Percentiles rank a stretch among this genome's conserved stretches.
phyloP scores from a whole-genome alignment of 2,113 vertebrate genomes.

The Gavialis gangeticus region DNA sequence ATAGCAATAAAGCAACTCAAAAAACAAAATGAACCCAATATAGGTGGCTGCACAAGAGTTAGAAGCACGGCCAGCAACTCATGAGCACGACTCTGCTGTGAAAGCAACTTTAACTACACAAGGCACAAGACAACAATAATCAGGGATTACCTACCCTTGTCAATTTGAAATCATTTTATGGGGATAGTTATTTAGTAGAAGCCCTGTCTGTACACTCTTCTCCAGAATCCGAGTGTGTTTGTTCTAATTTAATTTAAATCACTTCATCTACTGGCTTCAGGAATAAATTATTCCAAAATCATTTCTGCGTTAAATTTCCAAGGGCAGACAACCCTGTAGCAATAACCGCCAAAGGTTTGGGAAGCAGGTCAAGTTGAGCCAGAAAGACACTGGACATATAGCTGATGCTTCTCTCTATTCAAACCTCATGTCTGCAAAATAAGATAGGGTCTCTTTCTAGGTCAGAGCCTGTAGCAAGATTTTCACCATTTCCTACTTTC shows the following conservation, averaged over 20 bases:
- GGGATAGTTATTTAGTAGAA: not conserved
- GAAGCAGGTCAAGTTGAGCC: not conserved
- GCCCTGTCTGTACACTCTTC: not conserved
- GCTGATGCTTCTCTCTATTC: too few species aligned
- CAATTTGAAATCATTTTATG: not conserved
- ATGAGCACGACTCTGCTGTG: not conserved
- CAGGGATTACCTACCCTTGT: not conserved
- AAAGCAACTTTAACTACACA: not conserved
- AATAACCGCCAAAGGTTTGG: not conserved
- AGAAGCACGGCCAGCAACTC: not conserved
- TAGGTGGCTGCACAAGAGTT: not conserved
- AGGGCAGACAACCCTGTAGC: not conserved
- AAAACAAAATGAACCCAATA: not conserved
- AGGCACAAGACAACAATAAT: not conserved
- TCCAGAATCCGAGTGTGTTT: not conserved
- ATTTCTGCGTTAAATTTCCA: not conserved
- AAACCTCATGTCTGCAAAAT: too few species aligned
- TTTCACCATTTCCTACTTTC: too few species aligned
- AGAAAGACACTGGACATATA: too few species aligned
- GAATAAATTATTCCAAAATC: not conserved
- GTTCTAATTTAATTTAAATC: not conserved
- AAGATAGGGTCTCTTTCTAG: too few species aligned
- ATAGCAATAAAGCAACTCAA: not conserved
- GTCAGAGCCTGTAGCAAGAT: too few species aligned
- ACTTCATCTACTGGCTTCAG: not conserved